Percentiles rank a stretch among this genome's conserved stretches.
phyloP scores from a whole-genome alignment of 2,113 vertebrate species.

The Perca flavescens region DNA sequence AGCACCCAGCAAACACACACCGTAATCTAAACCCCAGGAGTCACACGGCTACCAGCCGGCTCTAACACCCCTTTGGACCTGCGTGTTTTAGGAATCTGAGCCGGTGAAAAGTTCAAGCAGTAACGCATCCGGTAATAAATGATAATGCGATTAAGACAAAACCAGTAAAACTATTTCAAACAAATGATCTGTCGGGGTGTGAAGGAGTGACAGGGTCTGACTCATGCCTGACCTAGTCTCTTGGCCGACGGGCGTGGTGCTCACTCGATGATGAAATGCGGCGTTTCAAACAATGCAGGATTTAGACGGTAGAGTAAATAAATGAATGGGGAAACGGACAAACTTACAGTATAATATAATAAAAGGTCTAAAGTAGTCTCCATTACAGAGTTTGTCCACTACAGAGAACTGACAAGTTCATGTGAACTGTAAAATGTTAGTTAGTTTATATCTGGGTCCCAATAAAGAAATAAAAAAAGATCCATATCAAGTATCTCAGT shows the following conservation, averaged over 20 bases:
- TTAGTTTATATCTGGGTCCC: too few relatives aligned
- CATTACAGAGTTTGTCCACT: too few relatives aligned
- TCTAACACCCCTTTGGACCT: neutral
- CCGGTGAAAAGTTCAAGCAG: neutral
- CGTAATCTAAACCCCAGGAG: neutral
- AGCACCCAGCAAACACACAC: slow-evolving; percentile 34
- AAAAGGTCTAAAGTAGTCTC: too few relatives aligned
- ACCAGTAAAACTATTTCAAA: neutral
- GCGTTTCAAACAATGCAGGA: neutral
- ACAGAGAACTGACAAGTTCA: too few relatives aligned
- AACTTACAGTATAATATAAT: too few relatives aligned
- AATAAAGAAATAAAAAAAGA: too few relatives aligned
- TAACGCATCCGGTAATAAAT: neutral
- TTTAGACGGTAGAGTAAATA: neutral
- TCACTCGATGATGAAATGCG: neutral
- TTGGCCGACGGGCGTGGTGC: slow-evolving; percentile 29
- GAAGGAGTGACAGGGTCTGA: neutral
- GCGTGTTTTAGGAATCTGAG: neutral
- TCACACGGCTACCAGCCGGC: neutral
- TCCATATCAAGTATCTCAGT: too few relatives aligned
- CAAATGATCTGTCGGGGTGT: neutral
- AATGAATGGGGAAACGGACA: too few relatives aligned
- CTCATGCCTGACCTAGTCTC: slow-evolving; percentile 10
- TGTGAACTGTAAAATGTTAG: too few relatives aligned
- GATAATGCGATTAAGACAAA: neutral